These are phyloP conservation scores for Diorhabda elongata DNA, from an alignment of 1,140 invertebrate genomes.

Conservation along the genomic window DNA sequence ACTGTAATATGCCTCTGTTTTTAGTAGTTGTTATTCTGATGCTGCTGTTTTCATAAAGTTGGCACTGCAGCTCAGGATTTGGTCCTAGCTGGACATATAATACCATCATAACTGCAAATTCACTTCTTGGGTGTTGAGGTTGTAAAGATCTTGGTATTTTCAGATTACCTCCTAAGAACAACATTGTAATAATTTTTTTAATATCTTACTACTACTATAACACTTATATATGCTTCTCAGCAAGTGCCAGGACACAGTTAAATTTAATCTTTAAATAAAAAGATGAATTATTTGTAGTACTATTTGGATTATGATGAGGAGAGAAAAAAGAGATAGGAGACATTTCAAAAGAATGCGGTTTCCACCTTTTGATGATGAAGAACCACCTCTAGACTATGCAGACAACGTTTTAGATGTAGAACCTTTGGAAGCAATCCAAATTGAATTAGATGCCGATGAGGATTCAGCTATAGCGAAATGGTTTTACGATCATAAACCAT, in stretches of 20 bases:
- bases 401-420: slow-evolving; percentile 99
- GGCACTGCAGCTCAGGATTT: too few relatives aligned
- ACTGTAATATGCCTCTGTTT: too few relatives aligned
- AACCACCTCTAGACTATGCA: slow-evolving; percentile 98
- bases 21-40: too few relatives aligned
- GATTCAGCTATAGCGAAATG: slow-evolving; percentile 86
- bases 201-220: too few relatives aligned
- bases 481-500: slow-evolving; percentile 98
- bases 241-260: background rate
- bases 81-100: too few relatives aligned
- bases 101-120: too few relatives aligned
- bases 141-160: too few relatives aligned
- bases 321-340: slow-evolving; percentile 96
- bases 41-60: too few relatives aligned
- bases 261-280: slow-evolving; percentile 1
- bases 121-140: too few relatives aligned
- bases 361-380: slow-evolving; percentile 99
- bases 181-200: too few relatives aligned
- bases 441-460: slow-evolving; percentile 95
- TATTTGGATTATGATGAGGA: slow-evolving; percentile 99
- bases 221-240: too few relatives aligned
- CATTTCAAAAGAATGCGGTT: slow-evolving; percentile 99
- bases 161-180: too few relatives aligned
- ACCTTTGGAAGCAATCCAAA: slow-evolving; percentile 97
- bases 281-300: slow-evolving; percentile 58